Percentiles rank a stretch among this genome's conserved stretches.
These are phyloP conservation scores for Atta texana DNA, from an alignment of 1,140 invertebrate species.

Conservation along the genomic window DNA sequence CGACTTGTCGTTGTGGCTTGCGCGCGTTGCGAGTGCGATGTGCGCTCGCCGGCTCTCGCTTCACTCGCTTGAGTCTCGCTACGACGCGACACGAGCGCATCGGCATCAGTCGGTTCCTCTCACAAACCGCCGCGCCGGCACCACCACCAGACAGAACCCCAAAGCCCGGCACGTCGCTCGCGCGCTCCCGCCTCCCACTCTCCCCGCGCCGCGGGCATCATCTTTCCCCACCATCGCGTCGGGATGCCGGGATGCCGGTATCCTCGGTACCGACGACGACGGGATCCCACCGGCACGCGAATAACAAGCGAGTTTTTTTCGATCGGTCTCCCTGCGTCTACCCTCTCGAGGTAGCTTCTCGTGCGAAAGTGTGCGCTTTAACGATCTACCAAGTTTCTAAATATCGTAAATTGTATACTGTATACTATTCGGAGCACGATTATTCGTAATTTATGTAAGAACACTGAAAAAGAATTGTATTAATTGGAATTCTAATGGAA, in stretches of 20 bases:
- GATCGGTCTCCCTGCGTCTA: not conserved
- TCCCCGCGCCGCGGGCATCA: constrained; percentile 22
- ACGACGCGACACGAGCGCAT: constrained; percentile 50
- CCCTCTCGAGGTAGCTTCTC: constrained; percentile 1
- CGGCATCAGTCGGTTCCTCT: constrained; percentile 61
- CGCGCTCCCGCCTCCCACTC: constrained; percentile 74
- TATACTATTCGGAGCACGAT: not conserved
- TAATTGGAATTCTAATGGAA: too few species aligned
- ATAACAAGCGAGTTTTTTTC: constrained; percentile 50
- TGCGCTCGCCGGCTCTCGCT: constrained; percentile 32
- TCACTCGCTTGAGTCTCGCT: not conserved
- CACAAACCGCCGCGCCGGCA: constrained; percentile 40
- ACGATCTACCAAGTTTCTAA: not conserved
- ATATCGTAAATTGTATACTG: not conserved
- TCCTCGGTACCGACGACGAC: constrained; percentile 60
- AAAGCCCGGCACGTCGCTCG: constrained; percentile 74
- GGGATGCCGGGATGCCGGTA: constrained; percentile 52
- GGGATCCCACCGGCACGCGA: constrained; percentile 62
- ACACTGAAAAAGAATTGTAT: too few species aligned
- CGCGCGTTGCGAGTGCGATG: constrained; percentile 67
- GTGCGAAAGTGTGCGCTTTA: not conserved
- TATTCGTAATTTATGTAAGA: not conserved
- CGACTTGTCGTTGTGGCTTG: constrained; percentile 43
- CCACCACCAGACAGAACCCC: constrained; percentile 69
- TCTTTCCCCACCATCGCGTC: constrained; percentile 62